Percentiles rank a stretch among this genome's conserved stretches.
Evolutionary conservation across 2,888 invertebrate genomes (phyloP).

Genomic region (Apodemia mormo): DNA sequence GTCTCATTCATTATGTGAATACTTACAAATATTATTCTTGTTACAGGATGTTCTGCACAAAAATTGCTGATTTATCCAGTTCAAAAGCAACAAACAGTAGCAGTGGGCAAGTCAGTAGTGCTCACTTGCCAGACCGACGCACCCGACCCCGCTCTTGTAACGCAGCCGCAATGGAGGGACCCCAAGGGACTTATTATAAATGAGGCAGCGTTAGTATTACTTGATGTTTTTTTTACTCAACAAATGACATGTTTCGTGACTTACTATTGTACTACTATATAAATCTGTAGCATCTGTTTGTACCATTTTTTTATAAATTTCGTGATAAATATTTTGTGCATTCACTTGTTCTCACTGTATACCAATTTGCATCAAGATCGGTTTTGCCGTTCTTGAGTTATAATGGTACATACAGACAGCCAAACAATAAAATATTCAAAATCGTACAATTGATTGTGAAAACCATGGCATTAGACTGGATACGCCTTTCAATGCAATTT

Average conservation of each 20-base stretch:
- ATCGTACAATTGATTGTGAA: no score
- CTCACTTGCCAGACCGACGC: conserved; percentile 90
- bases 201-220: conserved; percentile 82
- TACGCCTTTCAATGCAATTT: no score
- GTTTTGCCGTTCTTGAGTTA: no score
- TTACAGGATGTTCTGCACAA: conserved; percentile 69
- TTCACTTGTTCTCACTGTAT: no score
- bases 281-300: no score
- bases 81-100: conserved; percentile 85
- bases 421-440: no score
- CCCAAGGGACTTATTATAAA: conserved; percentile 86
- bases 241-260: not conserved
- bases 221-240: not conserved
- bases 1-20: not conserved
- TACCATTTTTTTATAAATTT: no score
- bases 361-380: no score
- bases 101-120: conserved; percentile 88
- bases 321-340: no score
- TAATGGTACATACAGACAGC: no score
- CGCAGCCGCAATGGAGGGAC: conserved; percentile 91
- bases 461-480: no score
- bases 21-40: conserved; percentile 30
- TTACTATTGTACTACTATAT: no score
- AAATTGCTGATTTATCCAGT: conserved; percentile 86
- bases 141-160: conserved; percentile 84